Percentiles rank a stretch among this genome's conserved stretches.
Conservation (phyloP, 2,113 vertebrate genomes). For the Ochotona princeps region DNA sequence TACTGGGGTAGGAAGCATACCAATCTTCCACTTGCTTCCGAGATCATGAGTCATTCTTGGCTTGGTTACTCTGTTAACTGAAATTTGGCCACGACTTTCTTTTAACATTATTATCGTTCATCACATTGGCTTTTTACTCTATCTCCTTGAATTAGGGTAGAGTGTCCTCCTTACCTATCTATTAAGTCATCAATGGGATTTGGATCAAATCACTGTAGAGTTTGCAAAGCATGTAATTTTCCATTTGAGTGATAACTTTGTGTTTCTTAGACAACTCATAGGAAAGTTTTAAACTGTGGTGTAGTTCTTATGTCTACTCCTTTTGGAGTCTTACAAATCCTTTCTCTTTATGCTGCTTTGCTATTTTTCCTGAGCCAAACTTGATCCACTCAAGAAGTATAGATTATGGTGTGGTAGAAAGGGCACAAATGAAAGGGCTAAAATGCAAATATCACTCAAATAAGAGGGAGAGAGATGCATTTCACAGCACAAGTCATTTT, state of each 20-base stretch:
- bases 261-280: neutral
- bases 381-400: neutral
- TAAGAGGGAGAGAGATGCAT: neutral
- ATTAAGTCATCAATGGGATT: neutral
- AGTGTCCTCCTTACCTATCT: neutral
- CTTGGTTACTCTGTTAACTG: neutral
- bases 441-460: neutral
- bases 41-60: neutral
- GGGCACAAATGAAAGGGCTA: neutral
- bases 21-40: neutral
- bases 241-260: constrained; percentile 3
- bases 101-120: neutral
- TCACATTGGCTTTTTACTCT: neutral
- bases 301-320: neutral
- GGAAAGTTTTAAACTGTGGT: neutral
- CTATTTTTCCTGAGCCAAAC: neutral
- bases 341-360: neutral
- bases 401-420: neutral
- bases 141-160: neutral
- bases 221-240: constrained; percentile 9
- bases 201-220: neutral
- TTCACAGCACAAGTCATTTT: neutral
- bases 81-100: neutral
- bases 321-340: neutral
- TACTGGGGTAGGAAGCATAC: neutral